Percentiles rank a stretch among this genome's conserved stretches.
These are phyloP conservation scores for Frankliniella intonsa DNA, from an alignment of 2,888 invertebrate species.

Conservation along the genomic window DNA sequence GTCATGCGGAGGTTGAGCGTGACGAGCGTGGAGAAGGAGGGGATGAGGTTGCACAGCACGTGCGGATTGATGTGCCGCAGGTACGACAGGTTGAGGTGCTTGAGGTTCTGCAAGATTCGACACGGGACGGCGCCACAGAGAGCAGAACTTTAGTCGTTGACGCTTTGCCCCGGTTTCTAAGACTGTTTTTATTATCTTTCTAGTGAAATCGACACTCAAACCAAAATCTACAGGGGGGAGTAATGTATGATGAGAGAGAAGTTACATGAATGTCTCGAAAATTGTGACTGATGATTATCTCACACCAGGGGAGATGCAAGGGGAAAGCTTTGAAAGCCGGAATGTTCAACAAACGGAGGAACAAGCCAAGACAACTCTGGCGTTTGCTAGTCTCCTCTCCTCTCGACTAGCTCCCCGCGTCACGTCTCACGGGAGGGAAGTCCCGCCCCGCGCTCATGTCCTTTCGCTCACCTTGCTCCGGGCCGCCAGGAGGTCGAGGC, in stretches of 20 bases:
- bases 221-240: too few species aligned
- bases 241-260: too few species aligned
- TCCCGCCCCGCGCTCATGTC: too few species aligned
- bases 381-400: too few species aligned
- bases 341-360: too few species aligned
- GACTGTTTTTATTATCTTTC: not conserved
- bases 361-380: too few species aligned
- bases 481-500: constrained; percentile 35
- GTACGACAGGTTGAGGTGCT: constrained; percentile 42
- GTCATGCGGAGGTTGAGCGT: constrained; percentile 44
- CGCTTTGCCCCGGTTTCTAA: not conserved
- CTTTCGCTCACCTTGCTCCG: constrained; percentile 36
- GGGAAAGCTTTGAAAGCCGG: too few species aligned
- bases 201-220: not conserved
- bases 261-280: too few species aligned
- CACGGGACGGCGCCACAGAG: not conserved
- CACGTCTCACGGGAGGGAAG: too few species aligned
- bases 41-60: constrained; percentile 40
- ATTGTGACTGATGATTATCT: too few species aligned
- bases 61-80: constrained; percentile 42
- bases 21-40: constrained; percentile 40
- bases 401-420: too few species aligned
- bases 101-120: constrained; percentile 39
- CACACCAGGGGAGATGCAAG: too few species aligned
- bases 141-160: not conserved